Base-by-base conservation (phyloP, 2,797 vertebrate genomes). In the Crocidura indochinensis region DNA sequence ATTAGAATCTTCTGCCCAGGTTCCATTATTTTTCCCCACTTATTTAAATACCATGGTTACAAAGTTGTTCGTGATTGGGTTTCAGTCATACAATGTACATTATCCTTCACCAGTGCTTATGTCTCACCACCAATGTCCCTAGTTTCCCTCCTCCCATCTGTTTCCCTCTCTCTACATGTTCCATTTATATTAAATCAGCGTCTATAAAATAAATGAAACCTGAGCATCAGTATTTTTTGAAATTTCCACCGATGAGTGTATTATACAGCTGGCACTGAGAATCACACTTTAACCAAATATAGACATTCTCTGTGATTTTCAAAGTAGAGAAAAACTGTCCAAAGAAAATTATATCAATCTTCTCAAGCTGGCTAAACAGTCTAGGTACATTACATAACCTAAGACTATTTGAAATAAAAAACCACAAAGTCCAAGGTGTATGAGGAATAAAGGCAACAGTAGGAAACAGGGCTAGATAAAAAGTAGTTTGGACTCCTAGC, bases 271-370 rank as follows among this genome's bases (percentile, higher is more conserved):
- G 46, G 78, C 15, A 22, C 64, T 73, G 69, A 86, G 10, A 96
- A 69, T 4, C n/a, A 74, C 53, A 3, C 29, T 94, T 56, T 95
- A 79, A 90, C 46, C 76, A 87, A 93, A 82, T 85, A 79, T n/a
- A 84, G 3, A 72, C 11, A 60, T 81, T 29, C 76, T 80, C 62
- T 88, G 64, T 83, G 78, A 86, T 74, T 83, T 27, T 62, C n/a
- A 29, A 77, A 56, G 51, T 46, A 67, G 29, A 67, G 44, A 44
- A 9, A 87, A 65, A 10, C 3, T 56, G 31, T 8, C 51, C 76
- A 91, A 83, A 86, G 22, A 14, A 64, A 81, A 87, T 74, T 69
- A 15, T 38, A 82, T 69, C 38, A 73, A 27, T 91, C n/a, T 67
- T 29, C 22, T 83, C 56, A 88, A 27, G 27, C 20, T 80, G 49